Percentiles rank a stretch among this genome's conserved stretches.
phyloP scores from a whole-genome alignment of 2,888 invertebrate species.

The Drepana falcataria region DNA sequence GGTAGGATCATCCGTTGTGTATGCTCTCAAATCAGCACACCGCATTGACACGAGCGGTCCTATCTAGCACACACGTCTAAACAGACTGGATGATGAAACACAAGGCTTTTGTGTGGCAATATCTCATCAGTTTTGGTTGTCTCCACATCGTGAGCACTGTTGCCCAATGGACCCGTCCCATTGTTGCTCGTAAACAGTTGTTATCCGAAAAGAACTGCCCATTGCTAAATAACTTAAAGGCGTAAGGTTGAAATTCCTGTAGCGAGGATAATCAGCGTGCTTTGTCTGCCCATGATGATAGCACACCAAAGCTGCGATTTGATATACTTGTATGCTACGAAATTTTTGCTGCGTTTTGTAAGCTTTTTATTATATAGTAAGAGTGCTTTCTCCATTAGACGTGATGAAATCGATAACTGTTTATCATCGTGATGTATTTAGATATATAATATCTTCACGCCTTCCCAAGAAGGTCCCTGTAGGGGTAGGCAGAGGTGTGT shows the following conservation, averaged over 20 bases:
- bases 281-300: not conserved
- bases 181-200: slow-evolving; percentile 3
- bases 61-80: not conserved
- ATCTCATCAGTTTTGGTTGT: slow-evolving; percentile 1
- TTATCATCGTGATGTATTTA: too few relatives aligned
- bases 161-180: not conserved
- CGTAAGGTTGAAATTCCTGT: not conserved
- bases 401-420: too few relatives aligned
- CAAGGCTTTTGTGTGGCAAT: not conserved
- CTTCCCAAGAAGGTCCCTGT: too few relatives aligned
- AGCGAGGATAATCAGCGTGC: not conserved
- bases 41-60: not conserved
- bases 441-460: too few relatives aligned
- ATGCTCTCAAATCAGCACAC: not conserved
- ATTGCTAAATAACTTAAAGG: not conserved
- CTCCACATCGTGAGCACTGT: not conserved
- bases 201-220: slow-evolving; percentile 1
- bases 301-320: not conserved
- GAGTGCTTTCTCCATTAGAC: too few relatives aligned
- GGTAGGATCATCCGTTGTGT: too few relatives aligned
- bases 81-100: not conserved
- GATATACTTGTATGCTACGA: not conserved
- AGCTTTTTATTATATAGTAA: too few relatives aligned
- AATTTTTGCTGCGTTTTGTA: too few relatives aligned
- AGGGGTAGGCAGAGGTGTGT: too few relatives aligned